Base-by-base conservation (phyloP, 2,797 vertebrate genomes). In the Calcarius lapponicus region DNA sequence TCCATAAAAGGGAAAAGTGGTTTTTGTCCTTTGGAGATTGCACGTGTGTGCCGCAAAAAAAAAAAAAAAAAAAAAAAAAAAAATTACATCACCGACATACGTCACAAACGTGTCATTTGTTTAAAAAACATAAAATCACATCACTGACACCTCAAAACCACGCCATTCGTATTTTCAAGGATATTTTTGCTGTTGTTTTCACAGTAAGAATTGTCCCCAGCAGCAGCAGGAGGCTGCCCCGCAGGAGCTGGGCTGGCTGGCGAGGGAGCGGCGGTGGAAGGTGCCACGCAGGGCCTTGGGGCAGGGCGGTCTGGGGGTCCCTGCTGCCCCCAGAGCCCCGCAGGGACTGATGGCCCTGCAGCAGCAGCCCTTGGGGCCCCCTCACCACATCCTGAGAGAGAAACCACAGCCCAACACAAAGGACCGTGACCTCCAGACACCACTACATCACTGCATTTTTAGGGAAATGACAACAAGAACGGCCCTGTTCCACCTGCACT, bases 41-140 rank as follows among this genome's bases (percentile, higher is more conserved):
- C 42, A 90, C 0, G 2, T 7, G 17, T 8, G 24, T 21, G 9
- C 50, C 5, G 0, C 12, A 21, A 28, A 36, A 42, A 47, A 16
- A 34, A 42, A 26, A 16, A 34, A 42, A 26, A 36, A 36, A 36
- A 36, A 36, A 36, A 24, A 48, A 69, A 62, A 47, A 42, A 26
- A 57, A 56, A 69, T 32, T 70, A 25, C 83, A 76, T 64, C 86
- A 90, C 17, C 8, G 28, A 34, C 32, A 42, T 2, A 65, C 11
- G 8, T 84, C 75, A 75, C 13, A 31, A 38, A 66, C 9, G 7
- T 36, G 61, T 47, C 32, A 28, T 17, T 50, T 36, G 51, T 66
- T 47, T 53, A 62, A 54, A 81, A 88, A 91, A 21, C 67, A 64
- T 40, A 76, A 71, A 76, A 64, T 45, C 29, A 26, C 18, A 50